These are phyloP conservation scores for Hippopotamus amphibius DNA, from an alignment of 2,113 vertebrate species.

Conservation along the genomic window DNA sequence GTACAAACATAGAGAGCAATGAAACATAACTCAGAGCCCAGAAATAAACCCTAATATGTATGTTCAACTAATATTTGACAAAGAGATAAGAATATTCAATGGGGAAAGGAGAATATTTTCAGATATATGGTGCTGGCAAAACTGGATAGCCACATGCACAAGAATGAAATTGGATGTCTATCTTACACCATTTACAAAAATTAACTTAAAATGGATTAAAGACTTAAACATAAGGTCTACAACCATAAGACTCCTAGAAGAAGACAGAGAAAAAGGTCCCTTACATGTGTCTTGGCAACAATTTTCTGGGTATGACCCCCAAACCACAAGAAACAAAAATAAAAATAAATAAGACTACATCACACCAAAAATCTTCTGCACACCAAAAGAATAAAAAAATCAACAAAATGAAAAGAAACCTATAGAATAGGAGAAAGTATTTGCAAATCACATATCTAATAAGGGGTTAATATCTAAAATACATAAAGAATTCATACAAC, in stretches of 20 bases:
- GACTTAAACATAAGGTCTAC: neutral
- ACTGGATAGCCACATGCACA: neutral
- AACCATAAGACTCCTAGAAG: neutral
- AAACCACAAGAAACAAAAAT: neutral
- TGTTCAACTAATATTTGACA: neutral
- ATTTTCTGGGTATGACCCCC: neutral
- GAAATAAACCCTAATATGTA: neutral
- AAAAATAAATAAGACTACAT: neutral
- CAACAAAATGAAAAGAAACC: neutral
- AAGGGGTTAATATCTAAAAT: neutral
- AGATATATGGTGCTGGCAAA: neutral
- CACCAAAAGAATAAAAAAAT: neutral
- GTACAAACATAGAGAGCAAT: neutral
- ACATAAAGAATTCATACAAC: neutral
- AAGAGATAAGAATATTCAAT: neutral
- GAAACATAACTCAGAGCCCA: neutral
- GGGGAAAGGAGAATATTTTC: neutral
- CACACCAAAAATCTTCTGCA: neutral
- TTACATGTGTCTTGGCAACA: neutral
- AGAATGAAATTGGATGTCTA: neutral
- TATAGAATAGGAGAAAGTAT: neutral
- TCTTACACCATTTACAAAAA: neutral
- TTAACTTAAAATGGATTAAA: neutral
- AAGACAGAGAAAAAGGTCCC: neutral
- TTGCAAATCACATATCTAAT: neutral